phyloP scores from a whole-genome alignment of 2,888 invertebrate genomes.

The Chrysolina oricalcia region DNA sequence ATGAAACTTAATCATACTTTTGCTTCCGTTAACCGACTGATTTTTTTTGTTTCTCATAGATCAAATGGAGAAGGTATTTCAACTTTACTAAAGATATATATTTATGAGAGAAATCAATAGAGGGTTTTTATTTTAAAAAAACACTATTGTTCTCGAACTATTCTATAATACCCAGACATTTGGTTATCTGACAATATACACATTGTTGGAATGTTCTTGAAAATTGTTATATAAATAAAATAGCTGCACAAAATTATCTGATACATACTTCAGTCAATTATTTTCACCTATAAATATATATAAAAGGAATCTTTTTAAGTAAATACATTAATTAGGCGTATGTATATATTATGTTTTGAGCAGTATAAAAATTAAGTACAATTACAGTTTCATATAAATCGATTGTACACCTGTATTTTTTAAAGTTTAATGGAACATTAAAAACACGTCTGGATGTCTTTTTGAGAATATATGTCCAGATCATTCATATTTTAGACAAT shows the following conservation, averaged over 20 bases:
- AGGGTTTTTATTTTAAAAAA: constrained; percentile 21
- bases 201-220: constrained; percentile 53
- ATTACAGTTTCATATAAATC: constrained; percentile 52
- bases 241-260: constrained; percentile 47
- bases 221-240: constrained; percentile 49
- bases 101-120: neutral
- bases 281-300: constrained; percentile 49
- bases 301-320: constrained; percentile 48
- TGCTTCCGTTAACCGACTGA: too few relatives aligned
- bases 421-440: constrained; percentile 43
- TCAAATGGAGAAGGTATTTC: neutral
- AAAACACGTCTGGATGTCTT: constrained; percentile 39
- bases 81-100: neutral
- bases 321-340: constrained; percentile 59
- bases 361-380: constrained; percentile 65
- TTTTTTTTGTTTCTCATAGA: too few relatives aligned
- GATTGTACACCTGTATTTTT: constrained; percentile 50
- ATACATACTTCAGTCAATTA: constrained; percentile 54
- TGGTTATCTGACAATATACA: constrained; percentile 51
- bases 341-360: constrained; percentile 64
- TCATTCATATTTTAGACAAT: constrained; percentile 34
- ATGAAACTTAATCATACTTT: too few relatives aligned
- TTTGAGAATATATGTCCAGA: constrained; percentile 38
- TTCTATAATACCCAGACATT: constrained; percentile 33
- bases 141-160: constrained; percentile 40